These are phyloP conservation scores for Xanthia togata DNA, from an alignment of 2,888 invertebrate genomes.

Conservation along the genomic window DNA sequence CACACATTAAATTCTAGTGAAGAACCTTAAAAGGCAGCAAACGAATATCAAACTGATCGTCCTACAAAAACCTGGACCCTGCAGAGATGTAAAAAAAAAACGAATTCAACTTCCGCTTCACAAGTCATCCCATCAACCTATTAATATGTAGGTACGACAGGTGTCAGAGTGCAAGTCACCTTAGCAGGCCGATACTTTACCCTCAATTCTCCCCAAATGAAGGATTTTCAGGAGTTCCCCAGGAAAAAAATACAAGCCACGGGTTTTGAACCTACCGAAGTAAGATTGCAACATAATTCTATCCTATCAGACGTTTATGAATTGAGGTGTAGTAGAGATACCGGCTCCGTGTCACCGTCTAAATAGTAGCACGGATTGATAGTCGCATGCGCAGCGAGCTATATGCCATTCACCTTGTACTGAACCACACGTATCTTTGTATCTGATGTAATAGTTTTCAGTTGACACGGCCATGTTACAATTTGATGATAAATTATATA, in stretches of 20 bases:
- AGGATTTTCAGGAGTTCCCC: background rate
- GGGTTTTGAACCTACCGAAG: background rate
- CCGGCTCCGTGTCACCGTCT: constrained; percentile 22
- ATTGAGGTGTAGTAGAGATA: background rate
- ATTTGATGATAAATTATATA: too few relatives aligned
- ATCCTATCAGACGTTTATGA: background rate
- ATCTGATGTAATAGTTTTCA: constrained; percentile 1
- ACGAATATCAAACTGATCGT: background rate
- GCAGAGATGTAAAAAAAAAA: background rate
- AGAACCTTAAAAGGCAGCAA: background rate
- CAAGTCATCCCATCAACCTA: background rate
- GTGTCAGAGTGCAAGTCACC: background rate
- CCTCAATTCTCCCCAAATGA: background rate
- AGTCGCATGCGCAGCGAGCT: constrained; percentile 19
- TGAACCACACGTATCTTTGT: constrained; percentile 1
- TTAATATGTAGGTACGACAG: background rate
- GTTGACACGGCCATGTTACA: background rate
- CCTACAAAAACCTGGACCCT: background rate
- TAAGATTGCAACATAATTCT: background rate
- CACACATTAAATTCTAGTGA: background rate
- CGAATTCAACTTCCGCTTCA: background rate
- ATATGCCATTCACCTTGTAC: constrained; percentile 10
- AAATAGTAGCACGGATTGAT: background rate
- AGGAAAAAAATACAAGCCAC: background rate
- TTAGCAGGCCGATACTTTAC: background rate